Conservation (phyloP, 2,888 invertebrate genomes). For the Hypena proboscidalis region DNA sequence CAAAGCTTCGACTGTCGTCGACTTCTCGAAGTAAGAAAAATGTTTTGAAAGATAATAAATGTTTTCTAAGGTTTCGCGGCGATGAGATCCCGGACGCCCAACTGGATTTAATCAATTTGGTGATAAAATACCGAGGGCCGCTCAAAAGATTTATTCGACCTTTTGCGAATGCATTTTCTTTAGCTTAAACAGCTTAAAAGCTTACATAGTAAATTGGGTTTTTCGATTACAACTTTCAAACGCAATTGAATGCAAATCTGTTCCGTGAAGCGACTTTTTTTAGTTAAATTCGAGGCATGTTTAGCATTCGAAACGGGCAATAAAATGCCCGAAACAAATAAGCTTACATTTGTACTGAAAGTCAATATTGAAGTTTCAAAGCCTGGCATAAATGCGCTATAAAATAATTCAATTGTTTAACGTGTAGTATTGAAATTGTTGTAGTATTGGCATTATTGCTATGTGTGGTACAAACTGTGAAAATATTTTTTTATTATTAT, state of each 20-base stretch:
- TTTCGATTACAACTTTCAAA: conserved; percentile 18
- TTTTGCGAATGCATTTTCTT: conserved; percentile 14
- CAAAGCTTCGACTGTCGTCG: conserved; percentile 4
- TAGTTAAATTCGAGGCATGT: conserved; percentile 4
- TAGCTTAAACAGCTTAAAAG: conserved; percentile 10
- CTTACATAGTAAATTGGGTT: conserved; percentile 19
- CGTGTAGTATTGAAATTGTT: too few relatives aligned
- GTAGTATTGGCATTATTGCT: too few relatives aligned
- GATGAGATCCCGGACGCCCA: conserved; percentile 26
- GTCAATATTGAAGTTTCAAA: conserved; percentile 1
- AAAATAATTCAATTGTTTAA: too few relatives aligned
- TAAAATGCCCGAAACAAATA: conserved; percentile 15
- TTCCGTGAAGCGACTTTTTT: conserved; percentile 19
- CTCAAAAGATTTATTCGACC: conserved; percentile 47
- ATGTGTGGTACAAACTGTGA: too few relatives aligned
- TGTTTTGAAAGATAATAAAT: conserved; percentile 35
- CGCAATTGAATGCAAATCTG: conserved; percentile 11
- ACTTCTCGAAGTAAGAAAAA: conserved; percentile 12
- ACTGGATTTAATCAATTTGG: conserved; percentile 47
- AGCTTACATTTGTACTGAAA: neutral
- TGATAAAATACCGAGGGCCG: conserved; percentile 39
- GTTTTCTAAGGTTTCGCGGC: conserved; percentile 26
- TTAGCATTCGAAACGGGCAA: conserved; percentile 18
- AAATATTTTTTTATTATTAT: too few relatives aligned
- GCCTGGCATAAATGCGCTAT: neutral